Evolutionary conservation across 2,888 invertebrate genomes (phyloP).

Genomic region (Nezara viridula): DNA sequence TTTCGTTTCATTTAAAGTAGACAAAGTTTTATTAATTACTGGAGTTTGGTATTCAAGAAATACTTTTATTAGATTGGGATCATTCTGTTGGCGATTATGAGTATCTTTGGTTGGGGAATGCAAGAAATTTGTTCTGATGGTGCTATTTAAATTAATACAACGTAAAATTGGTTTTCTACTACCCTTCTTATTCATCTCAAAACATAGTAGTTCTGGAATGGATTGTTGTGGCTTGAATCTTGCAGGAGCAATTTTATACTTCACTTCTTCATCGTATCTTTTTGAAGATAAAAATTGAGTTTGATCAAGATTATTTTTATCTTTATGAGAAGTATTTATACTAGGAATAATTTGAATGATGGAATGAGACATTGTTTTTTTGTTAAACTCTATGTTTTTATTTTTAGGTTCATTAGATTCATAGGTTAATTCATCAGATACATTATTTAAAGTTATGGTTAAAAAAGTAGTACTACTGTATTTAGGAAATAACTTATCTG

Average conservation of each 20-base stretch:
- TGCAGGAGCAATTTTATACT: not conserved
- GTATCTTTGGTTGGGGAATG: not conserved
- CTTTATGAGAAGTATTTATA: not conserved
- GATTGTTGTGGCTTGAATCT: not conserved
- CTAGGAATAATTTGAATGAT: not conserved
- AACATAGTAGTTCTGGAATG: constrained; percentile 20
- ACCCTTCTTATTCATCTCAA: not conserved
- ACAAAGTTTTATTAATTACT: not conserved
- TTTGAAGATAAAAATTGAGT: not conserved
- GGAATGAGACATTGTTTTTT: not conserved
- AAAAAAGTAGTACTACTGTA: not conserved
- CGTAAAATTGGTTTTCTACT: not conserved
- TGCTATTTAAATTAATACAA: constrained; percentile 6
- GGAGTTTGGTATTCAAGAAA: constrained; percentile 6
- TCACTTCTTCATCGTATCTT: not conserved
- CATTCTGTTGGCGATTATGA: not conserved
- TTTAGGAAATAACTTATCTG: constrained; percentile 2
- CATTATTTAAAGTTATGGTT: not conserved
- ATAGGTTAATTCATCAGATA: not conserved
- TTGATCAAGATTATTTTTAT: not conserved
- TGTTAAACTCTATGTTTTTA: not conserved
- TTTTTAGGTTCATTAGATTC: not conserved
- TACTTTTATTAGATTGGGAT: not conserved
- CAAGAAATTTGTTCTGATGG: not conserved
- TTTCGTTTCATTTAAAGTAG: not conserved